Evolutionary conservation across 2,797 vertebrate genomes (phyloP), one percentile per base, ranked within the genome.

Genomic region (Atherinosoma microstoma): DNA sequence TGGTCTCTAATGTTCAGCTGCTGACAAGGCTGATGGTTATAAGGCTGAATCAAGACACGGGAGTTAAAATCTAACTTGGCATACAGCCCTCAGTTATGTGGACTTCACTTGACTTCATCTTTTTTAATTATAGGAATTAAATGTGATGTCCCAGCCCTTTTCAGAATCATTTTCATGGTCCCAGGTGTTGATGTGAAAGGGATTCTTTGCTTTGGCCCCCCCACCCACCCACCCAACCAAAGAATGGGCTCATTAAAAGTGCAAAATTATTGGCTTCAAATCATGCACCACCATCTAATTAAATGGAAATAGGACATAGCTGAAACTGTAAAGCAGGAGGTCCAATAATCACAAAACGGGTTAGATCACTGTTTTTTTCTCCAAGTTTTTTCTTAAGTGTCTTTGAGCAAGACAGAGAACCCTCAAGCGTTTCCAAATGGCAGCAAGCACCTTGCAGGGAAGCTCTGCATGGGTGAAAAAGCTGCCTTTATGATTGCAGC

Each of bases 181-280:
- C 15, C 12, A 18, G 1, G 20, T 68, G 53, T 35, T 71, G 49
- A 61, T 62, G 53, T 47, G 49, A 22, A 53, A 27, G 49, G n/a
- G 22, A 11, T 11, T 27, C 10, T 53, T 24, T 53, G 49, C 11
- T 4, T 53, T 24, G 9, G n/a, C n/a, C n/a, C n/a, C n/a, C n/a
- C n/a, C n/a, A n/a, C n/a, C n/a, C n/a, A n/a, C n/a, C n/a, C n/a
- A n/a, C n/a, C n/a, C n/a, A n/a, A n/a, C n/a, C n/a, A n/a, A n/a
- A n/a, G n/a, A n/a, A n/a, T n/a, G n/a, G n/a, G n/a, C n/a, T n/a
- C 2, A 32, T 32, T 32, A 32, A 40, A 45, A 18, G 42, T 45
- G 42, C 45, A 8, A 47, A 47, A 9, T 47, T n/a, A 18, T 47
- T 47, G 45, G 45, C 18, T 47, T 47, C 8, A 47, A n/a, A 9